Percentiles rank a stretch among this genome's conserved stretches.
phyloP scores from a whole-genome alignment of 2,888 invertebrate species.

The Ormyrus rosae region DNA sequence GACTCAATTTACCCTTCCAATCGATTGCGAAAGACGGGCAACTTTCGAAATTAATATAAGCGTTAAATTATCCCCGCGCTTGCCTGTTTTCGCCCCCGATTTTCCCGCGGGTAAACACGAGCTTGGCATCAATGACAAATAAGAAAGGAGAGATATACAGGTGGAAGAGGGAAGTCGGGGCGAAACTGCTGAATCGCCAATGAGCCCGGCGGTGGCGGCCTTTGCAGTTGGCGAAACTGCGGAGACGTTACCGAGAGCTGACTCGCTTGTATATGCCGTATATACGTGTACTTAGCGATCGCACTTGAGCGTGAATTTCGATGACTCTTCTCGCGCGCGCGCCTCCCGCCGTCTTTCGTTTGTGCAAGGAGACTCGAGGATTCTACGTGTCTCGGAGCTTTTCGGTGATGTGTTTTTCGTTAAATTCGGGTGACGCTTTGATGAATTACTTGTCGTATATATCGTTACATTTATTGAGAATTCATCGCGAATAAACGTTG shows the following conservation, averaged over 20 bases:
- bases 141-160: constrained; percentile 1
- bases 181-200: constrained; percentile 47
- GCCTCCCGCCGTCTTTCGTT: no score
- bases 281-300: background rate
- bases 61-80: constrained; percentile 4
- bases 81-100: background rate
- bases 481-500: no score
- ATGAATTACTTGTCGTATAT: no score
- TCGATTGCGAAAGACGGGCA: background rate
- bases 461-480: no score
- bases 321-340: no score
- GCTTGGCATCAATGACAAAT: constrained; percentile 29
- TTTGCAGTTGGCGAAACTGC: no score
- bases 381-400: no score
- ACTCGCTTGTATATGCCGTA: background rate
- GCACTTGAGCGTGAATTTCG: no score
- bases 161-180: background rate
- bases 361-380: no score
- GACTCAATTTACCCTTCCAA: background rate
- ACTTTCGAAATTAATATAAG: constrained; percentile 14
- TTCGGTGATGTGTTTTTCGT: no score
- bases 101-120: constrained; percentile 3
- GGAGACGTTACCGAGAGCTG: no score
- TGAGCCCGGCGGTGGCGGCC: background rate
- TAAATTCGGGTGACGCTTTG: no score